Conservation (phyloP, 2,888 invertebrate species). For the Hyposoter dolosus region DNA sequence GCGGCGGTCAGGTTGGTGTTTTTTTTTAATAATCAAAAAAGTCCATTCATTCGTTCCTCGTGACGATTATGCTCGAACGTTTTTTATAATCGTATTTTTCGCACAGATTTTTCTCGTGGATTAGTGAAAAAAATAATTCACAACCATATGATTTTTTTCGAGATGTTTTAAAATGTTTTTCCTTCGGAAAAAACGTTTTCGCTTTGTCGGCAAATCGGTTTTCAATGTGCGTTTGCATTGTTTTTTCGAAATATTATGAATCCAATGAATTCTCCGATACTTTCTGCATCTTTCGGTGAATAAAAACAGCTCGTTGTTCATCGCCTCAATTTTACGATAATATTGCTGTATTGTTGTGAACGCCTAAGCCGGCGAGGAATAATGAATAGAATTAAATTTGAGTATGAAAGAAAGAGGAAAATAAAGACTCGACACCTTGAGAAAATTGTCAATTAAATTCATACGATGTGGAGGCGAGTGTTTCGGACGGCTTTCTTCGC, state of each 20-base stretch:
- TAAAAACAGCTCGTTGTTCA: background rate
- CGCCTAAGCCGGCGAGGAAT: conserved; percentile 1
- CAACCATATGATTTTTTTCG: too few species aligned
- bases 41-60: background rate
- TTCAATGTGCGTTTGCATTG: background rate
- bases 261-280: background rate
- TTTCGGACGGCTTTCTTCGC: conserved; percentile 41
- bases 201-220: background rate
- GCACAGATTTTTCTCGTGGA: background rate
- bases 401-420: conserved; percentile 18
- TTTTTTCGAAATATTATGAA: background rate
- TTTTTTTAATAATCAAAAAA: conserved; percentile 1
- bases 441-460: conserved; percentile 64
- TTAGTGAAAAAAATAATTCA: background rate
- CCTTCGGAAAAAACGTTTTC: background rate
- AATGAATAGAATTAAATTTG: conserved; percentile 27
- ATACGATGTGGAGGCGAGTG: conserved; percentile 56
- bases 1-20: conserved; percentile 52
- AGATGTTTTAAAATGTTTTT: background rate
- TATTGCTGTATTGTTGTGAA: conserved; percentile 17
- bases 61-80: background rate
- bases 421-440: conserved; percentile 55
- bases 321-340: background rate
- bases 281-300: background rate
- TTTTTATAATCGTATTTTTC: background rate